Percentiles rank a stretch among this genome's conserved stretches.
Evolutionary conservation across 1,140 invertebrate genomes (phyloP).

Genomic region (Lethocerus indicus): DNA sequence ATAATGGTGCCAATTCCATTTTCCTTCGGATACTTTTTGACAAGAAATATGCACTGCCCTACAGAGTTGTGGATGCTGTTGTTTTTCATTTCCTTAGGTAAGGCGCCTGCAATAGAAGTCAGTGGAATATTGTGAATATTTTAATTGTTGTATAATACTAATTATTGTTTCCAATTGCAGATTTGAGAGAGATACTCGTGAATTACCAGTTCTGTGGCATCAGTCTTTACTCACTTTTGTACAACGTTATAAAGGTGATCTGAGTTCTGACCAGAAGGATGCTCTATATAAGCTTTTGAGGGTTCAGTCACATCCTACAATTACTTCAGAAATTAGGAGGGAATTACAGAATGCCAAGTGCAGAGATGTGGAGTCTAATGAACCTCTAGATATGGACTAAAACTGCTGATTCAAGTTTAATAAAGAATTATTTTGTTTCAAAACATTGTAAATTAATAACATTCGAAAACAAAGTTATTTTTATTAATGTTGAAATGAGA

Average conservation of each 20-base stretch:
- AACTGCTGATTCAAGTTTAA: too few species aligned
- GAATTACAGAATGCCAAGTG: conserved; percentile 70
- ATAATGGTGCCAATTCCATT: conserved; percentile 92
- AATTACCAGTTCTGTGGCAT: conserved; percentile 92
- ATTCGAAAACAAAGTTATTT: too few species aligned
- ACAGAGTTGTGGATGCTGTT: conserved; percentile 86
- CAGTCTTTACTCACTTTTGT: conserved; percentile 87
- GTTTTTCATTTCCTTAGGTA: conserved; percentile 88
- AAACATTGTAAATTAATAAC: too few species aligned
- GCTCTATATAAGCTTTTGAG: conserved; percentile 60
- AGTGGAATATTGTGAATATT: not conserved
- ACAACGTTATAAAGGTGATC: conserved; percentile 88
- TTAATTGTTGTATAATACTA: not conserved
- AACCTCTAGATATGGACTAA: conserved; percentile 13
- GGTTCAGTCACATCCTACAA: conserved; percentile 60
- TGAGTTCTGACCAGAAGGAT: conserved; percentile 83
- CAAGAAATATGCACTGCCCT: conserved; percentile 96
- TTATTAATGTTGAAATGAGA: too few species aligned
- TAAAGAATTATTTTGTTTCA: too few species aligned
- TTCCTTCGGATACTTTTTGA: conserved; percentile 89
- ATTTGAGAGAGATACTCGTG: conserved; percentile 64
- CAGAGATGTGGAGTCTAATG: conserved; percentile 47
- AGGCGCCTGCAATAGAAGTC: conserved; percentile 13
- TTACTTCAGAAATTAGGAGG: conserved; percentile 70
- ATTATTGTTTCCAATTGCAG: conserved; percentile 27